Evolutionary conservation across 2,797 vertebrate genomes (phyloP), one percentile per base, ranked within the genome.

Genomic region (Knipowitschia caucasica): DNA sequence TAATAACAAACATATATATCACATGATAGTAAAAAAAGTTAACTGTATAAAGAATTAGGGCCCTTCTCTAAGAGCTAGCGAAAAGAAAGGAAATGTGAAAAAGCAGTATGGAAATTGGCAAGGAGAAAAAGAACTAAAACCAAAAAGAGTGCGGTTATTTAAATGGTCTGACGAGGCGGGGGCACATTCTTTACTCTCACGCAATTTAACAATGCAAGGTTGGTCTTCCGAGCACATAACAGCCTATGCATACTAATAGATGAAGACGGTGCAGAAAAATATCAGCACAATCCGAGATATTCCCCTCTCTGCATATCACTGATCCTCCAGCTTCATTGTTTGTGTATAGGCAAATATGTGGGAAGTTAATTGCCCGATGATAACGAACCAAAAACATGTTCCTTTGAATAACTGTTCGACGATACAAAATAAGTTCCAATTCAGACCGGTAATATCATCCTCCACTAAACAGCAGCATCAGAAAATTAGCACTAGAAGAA

Each of bases 221-320:
- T 47, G 50, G 54, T 56, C 64, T 77, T 33, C 62, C 62, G 50
- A 77, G 71, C 50, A 60, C 81, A 77, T 67, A 67, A 67, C 81
- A 68, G 62, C 64, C 53, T 63, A 50, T 67, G 75, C 69, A 77
- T 75, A 73, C 73, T 56, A 75, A 83, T 70, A 67, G 50, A 76
- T 69, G 69, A 26, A 70, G 69, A 74, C 75, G 75, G 71, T 77
- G 77, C 59, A 61, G 67, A 67, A 46, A n/a, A 49, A 35, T 66
- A 74, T 75, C 81, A 75, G 77, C 72, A 71, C 65, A 67, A 69
- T 59, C 59, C 59, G 57, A 83, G 80, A 83, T 76, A 83, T 72
- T 63, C 24, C 40, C 42, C 52, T 83, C 72, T 85, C 78, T 85
- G 69, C 67, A 79, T 59, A 79, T 84, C 67, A 76, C 58, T 76